These are phyloP conservation scores for Heteromyza rotundicornis DNA, from an alignment of 2,888 invertebrate genomes.

Conservation along the genomic window DNA sequence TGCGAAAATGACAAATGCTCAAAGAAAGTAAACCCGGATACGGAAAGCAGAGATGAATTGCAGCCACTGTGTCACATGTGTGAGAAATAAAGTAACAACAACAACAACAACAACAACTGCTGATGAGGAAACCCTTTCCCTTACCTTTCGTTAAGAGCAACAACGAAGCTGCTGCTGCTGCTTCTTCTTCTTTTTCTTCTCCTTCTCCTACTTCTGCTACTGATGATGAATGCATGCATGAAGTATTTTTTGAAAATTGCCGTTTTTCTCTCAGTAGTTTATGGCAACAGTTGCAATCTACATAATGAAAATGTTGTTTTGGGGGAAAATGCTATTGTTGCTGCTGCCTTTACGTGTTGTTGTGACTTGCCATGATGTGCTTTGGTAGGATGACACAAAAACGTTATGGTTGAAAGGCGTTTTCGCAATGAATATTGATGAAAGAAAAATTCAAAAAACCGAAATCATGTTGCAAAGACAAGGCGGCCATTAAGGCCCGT, in stretches of 20 bases:
- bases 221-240: constrained; percentile 2
- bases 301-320: not conserved
- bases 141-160: not conserved
- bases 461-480: too few species aligned
- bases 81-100: not conserved
- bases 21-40: not conserved
- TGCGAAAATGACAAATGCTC: not conserved
- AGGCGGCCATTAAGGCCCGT: too few species aligned
- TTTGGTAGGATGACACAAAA: not conserved
- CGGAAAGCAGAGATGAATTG: not conserved
- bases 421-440: not conserved
- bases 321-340: not conserved
- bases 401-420: not conserved
- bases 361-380: not conserved
- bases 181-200: not conserved
- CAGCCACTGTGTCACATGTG: not conserved
- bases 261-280: not conserved
- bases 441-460: not conserved
- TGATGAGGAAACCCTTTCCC: not conserved
- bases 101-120: not conserved
- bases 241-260: constrained; percentile 2
- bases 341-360: not conserved
- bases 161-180: not conserved
- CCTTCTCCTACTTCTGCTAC: not conserved
- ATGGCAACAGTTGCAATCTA: not conserved